Evolutionary conservation across 2,113 vertebrate genomes (phyloP).

Genomic region (Cheilinus undulatus): DNA sequence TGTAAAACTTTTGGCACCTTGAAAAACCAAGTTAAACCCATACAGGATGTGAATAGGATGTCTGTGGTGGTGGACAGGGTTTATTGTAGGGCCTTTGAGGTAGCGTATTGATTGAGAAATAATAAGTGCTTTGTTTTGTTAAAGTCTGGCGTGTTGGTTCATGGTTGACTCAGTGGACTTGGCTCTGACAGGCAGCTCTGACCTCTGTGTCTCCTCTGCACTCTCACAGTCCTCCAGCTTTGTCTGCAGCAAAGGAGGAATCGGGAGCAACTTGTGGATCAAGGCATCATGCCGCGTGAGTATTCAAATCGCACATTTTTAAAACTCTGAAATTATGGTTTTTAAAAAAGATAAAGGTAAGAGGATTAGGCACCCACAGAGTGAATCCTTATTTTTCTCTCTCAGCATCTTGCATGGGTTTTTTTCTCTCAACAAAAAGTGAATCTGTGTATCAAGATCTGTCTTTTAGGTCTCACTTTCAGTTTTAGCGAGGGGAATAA

Average conservation of each 20-base stretch:
- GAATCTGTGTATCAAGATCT: too few species aligned
- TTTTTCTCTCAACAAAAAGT: too few species aligned
- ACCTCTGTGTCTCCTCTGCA: constrained; percentile 62
- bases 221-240: constrained; percentile 92
- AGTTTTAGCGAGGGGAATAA: too few species aligned
- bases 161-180: constrained; percentile 38
- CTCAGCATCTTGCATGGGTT: too few species aligned
- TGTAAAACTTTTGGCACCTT: constrained; percentile 45
- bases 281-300: constrained; percentile 99
- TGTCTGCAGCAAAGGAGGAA: constrained; percentile 94
- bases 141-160: constrained; percentile 47
- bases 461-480: too few species aligned
- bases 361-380: background rate
- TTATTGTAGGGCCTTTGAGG: constrained; percentile 24
- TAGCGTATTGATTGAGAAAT: constrained; percentile 45
- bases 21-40: constrained; percentile 44
- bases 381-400: too few species aligned
- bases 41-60: constrained; percentile 69
- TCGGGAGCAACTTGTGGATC: constrained; percentile 95
- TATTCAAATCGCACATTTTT: constrained; percentile 25
- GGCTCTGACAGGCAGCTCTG: constrained; percentile 24
- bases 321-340: background rate
- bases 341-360: background rate
- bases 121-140: constrained; percentile 54
- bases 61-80: constrained; percentile 53